These are phyloP conservation scores for Diprion similis DNA, from an alignment of 1,140 invertebrate genomes.

Conservation along the genomic window DNA sequence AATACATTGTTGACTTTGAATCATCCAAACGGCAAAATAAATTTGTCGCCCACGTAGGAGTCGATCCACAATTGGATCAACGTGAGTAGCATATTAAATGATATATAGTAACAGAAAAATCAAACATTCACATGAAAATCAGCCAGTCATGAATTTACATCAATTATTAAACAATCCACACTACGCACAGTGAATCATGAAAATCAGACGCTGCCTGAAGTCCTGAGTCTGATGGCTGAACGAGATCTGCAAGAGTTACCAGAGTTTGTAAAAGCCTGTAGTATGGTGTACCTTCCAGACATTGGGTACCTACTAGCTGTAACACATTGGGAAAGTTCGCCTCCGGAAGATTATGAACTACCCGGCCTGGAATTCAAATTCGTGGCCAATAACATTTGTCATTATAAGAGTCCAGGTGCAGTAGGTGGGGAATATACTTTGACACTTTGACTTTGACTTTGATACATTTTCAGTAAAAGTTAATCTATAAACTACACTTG, in stretches of 20 bases:
- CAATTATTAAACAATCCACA: constrained; percentile 1
- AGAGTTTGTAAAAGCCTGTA: constrained; percentile 71
- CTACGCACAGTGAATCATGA: constrained; percentile 30
- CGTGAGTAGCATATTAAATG: constrained; percentile 59
- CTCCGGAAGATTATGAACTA: constrained; percentile 63
- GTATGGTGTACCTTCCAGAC: constrained; percentile 81
- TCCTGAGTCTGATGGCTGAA: constrained; percentile 71
- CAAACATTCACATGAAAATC: constrained; percentile 13
- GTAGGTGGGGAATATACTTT: constrained; percentile 64
- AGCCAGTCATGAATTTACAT: too few species aligned
- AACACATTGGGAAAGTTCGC: constrained; percentile 66
- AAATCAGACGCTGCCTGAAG: constrained; percentile 59
- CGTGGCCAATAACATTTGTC: constrained; percentile 69
- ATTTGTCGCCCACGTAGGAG: constrained; percentile 72
- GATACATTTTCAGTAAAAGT: constrained; percentile 18
- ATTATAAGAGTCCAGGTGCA: constrained; percentile 79
- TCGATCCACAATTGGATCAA: constrained; percentile 72
- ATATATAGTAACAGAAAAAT: background rate
- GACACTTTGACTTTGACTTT: background rate
- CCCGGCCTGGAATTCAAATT: constrained; percentile 77
- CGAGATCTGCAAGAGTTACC: constrained; percentile 74
- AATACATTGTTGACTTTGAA: constrained; percentile 73
- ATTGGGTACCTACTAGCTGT: constrained; percentile 81
- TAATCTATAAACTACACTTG: constrained; percentile 19
- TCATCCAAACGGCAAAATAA: constrained; percentile 67